Percentiles rank a stretch among this genome's conserved stretches.
Evolutionary conservation across 2,888 invertebrate species (phyloP).

Genomic region (Pegoplata infirma): DNA sequence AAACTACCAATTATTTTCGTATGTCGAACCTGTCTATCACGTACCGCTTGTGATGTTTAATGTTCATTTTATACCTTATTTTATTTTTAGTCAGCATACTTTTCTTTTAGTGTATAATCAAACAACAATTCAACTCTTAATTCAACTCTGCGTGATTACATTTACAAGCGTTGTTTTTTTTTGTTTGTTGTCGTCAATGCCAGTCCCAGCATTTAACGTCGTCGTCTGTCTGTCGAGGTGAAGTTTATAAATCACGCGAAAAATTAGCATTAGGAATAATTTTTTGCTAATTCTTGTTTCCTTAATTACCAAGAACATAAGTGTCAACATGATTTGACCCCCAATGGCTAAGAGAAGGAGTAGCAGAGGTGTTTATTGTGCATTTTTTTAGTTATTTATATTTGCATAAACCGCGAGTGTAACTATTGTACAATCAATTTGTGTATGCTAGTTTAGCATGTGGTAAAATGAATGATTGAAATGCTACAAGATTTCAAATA

Average conservation of each 20-base stretch:
- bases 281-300: slow-evolving; percentile 57
- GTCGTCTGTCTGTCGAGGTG: slow-evolving; percentile 44
- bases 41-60: too few relatives aligned
- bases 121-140: slow-evolving; percentile 10
- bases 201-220: not conserved
- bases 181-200: not conserved
- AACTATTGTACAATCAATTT: not conserved
- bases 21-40: too few relatives aligned
- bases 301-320: slow-evolving; percentile 62
- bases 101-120: not conserved
- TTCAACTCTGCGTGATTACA: slow-evolving; percentile 52
- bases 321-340: slow-evolving; percentile 66
- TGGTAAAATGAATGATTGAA: slow-evolving; percentile 11
- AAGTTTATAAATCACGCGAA: slow-evolving; percentile 62
- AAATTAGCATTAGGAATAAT: slow-evolving; percentile 62
- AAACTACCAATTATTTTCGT: too few relatives aligned
- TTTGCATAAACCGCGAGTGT: slow-evolving; percentile 26
- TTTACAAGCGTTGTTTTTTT: slow-evolving; percentile 20
- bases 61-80: too few relatives aligned
- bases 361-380: slow-evolving; percentile 28
- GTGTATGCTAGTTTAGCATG: too few relatives aligned
- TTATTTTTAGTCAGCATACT: too few relatives aligned
- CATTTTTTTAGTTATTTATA: slow-evolving; percentile 36
- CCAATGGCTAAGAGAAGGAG: slow-evolving; percentile 44
- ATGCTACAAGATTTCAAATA: slow-evolving; percentile 1